phyloP scores from a whole-genome alignment of 2,888 invertebrate species.

The Cancer borealis region DNA sequence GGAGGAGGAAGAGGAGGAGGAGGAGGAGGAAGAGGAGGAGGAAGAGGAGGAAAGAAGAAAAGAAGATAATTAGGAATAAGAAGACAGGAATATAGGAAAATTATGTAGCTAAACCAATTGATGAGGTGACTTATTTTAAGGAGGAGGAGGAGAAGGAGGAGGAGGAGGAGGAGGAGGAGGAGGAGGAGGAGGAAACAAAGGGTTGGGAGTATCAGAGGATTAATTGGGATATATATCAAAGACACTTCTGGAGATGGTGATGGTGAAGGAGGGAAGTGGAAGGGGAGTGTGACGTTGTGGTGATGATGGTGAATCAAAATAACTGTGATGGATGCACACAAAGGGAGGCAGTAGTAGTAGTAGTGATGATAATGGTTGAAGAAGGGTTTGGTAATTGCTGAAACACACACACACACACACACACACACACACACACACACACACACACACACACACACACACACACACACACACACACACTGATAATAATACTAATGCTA shows the following conservation, averaged over 20 bases:
- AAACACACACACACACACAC: too few species aligned
- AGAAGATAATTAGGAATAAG: neutral
- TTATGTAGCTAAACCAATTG: neutral
- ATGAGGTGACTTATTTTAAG: neutral
- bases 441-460: too few species aligned
- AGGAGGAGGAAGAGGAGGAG: neutral
- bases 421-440: too few species aligned
- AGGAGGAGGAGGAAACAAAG: constrained; percentile 1
- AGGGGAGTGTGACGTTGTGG: neutral
- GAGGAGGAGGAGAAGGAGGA: neutral
- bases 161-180: neutral
- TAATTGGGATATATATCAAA: neutral
- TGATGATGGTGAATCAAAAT: neutral
- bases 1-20: constrained; percentile 27
- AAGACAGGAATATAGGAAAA: neutral
- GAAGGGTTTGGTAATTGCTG: neutral
- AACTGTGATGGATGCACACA: neutral
- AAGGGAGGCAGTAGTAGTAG: neutral
- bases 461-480: too few species aligned
- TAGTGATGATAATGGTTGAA: neutral
- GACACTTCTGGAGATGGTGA: neutral
- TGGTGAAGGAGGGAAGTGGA: neutral
- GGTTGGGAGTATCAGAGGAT: neutral
- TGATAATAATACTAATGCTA: too few species aligned
- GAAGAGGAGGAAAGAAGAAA: neutral